Evolutionary conservation across 2,888 invertebrate species (phyloP).

Genomic region (Hermaeophaga mercurialis): DNA sequence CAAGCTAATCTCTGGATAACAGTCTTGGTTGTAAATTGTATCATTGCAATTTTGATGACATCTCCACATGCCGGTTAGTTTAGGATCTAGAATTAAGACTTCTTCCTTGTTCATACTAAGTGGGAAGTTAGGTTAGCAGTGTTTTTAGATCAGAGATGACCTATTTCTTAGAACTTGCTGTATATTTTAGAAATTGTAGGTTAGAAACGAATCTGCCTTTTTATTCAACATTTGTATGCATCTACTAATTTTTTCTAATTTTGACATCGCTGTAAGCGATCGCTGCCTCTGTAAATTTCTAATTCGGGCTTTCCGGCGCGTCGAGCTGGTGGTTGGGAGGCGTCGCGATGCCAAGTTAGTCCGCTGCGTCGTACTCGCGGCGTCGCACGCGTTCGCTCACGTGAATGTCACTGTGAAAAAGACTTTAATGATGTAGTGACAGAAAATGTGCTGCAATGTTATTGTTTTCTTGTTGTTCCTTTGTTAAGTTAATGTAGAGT

Average conservation of each 20-base stretch:
- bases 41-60: no score
- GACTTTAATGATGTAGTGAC: neutral
- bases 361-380: slow-evolving; percentile 32
- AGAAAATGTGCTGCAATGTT: neutral
- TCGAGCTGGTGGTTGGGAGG: slow-evolving; percentile 44
- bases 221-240: no score
- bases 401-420: slow-evolving; percentile 11
- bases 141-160: no score
- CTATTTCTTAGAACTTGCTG: no score
- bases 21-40: no score
- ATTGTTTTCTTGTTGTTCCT: neutral
- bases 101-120: no score
- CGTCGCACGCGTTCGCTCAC: slow-evolving; percentile 34
- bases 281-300: slow-evolving; percentile 37
- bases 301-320: slow-evolving; percentile 47
- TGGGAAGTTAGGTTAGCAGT: no score
- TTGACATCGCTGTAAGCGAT: neutral
- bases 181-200: no score
- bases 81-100: no score
- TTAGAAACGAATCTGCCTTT: no score
- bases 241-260: neutral
- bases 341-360: slow-evolving; percentile 39
- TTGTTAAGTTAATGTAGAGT: neutral
- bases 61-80: no score
- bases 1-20: no score